Conservation (phyloP, 2,113 vertebrate species). For the Stigmatopora argus region DNA sequence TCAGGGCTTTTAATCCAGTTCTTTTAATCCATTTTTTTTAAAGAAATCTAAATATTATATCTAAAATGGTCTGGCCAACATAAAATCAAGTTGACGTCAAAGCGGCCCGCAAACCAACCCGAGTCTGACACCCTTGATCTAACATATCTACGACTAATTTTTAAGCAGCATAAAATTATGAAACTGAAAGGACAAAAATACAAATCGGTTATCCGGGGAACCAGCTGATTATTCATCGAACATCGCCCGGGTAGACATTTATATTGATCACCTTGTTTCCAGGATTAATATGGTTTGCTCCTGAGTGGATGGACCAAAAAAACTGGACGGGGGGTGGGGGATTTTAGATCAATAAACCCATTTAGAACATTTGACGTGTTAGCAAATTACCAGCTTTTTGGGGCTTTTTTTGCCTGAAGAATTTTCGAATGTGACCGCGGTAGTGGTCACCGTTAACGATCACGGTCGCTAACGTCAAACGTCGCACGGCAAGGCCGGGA, state of each 20-base stretch:
- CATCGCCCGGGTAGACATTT: slow-evolving; percentile 18
- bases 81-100: too few species aligned
- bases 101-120: too few species aligned
- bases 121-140: too few species aligned
- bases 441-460: slow-evolving; percentile 29
- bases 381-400: slow-evolving; percentile 34
- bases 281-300: slow-evolving; percentile 42
- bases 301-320: slow-evolving; percentile 20
- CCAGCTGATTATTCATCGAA: slow-evolving; percentile 36
- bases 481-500: slow-evolving; percentile 33
- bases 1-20: too few species aligned
- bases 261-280: slow-evolving; percentile 37
- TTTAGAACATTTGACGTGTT: slow-evolving; percentile 41
- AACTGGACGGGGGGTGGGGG: background rate
- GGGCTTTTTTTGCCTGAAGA: background rate
- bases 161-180: slow-evolving; percentile 4
- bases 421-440: slow-evolving; percentile 2
- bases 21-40: too few species aligned
- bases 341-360: slow-evolving; percentile 41
- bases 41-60: too few species aligned
- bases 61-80: too few species aligned
- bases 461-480: slow-evolving; percentile 27
- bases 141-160: background rate
- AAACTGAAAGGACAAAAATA: slow-evolving; percentile 14
- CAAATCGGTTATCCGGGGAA: slow-evolving; percentile 16